Evolutionary conservation across 2,797 vertebrate species (phyloP).

Genomic region (Helicolenus hilgendorfi): DNA sequence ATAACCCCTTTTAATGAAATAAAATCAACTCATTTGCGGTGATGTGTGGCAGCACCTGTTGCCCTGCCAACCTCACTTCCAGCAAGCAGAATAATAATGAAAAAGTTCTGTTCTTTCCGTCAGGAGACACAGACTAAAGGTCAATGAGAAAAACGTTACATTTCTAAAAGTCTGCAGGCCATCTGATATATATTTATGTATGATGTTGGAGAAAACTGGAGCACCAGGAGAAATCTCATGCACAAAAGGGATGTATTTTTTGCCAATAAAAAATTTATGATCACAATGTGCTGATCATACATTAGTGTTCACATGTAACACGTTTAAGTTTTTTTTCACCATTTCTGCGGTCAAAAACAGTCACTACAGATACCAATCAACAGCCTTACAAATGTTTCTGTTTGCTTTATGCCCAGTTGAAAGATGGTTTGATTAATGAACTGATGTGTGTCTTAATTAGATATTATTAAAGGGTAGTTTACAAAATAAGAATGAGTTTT

Average conservation of each 20-base stretch:
- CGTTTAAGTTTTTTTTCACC: background rate
- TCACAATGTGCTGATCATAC: background rate
- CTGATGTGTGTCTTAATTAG: background rate
- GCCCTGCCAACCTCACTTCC: background rate
- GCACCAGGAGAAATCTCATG: background rate
- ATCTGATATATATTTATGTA: background rate
- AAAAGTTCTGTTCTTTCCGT: background rate
- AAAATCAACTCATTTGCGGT: background rate
- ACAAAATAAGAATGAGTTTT: background rate
- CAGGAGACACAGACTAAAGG: background rate
- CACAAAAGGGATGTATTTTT: background rate
- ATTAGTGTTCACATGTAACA: background rate
- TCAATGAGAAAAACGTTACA: background rate
- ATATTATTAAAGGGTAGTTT: background rate
- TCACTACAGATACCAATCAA: background rate
- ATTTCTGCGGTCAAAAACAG: background rate
- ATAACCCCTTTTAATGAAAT: background rate
- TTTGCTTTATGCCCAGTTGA: background rate
- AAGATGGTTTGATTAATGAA: background rate
- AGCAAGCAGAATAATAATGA: background rate
- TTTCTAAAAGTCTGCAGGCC: background rate
- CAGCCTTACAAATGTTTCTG: background rate
- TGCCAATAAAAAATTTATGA: slow-evolving; percentile 7
- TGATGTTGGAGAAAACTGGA: background rate
- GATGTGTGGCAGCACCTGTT: background rate